phyloP scores from a whole-genome alignment of 2,113 vertebrate genomes.

The Peromyscus leucopus region DNA sequence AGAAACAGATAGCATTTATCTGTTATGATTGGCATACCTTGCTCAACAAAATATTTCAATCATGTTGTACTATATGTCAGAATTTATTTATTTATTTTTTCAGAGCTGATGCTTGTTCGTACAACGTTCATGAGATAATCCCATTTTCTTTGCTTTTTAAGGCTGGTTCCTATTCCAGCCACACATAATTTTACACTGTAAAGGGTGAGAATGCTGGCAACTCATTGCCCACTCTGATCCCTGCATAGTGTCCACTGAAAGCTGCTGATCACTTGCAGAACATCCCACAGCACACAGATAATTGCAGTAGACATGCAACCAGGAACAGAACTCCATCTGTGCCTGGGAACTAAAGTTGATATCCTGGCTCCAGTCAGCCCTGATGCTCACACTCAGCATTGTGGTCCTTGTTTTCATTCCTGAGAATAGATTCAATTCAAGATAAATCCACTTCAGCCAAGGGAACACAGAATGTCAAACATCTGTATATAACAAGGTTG shows the following conservation, averaged over 20 bases:
- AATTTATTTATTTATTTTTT: not conserved
- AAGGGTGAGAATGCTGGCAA: not conserved
- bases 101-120: too few relatives aligned
- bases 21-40: not conserved
- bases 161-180: not conserved
- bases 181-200: not conserved
- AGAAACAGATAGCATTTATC: not conserved
- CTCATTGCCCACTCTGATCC: not conserved
- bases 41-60: not conserved
- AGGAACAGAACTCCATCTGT: not conserved
- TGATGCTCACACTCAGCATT: not conserved
- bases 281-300: not conserved
- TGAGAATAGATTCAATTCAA: not conserved
- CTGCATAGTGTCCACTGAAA: not conserved
- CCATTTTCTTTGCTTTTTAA: not conserved
- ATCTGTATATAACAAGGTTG: not conserved
- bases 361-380: not conserved
- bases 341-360: not conserved
- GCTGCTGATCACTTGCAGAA: not conserved
- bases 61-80: not conserved
- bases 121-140: too few relatives aligned
- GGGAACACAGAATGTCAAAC: not conserved
- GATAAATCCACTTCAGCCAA: not conserved
- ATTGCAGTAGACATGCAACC: not conserved
- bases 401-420: not conserved